Evolutionary conservation across 1,140 invertebrate species (phyloP), one percentile per base, ranked within the genome.

Genomic region (Eupristina koningsbergeri): DNA sequence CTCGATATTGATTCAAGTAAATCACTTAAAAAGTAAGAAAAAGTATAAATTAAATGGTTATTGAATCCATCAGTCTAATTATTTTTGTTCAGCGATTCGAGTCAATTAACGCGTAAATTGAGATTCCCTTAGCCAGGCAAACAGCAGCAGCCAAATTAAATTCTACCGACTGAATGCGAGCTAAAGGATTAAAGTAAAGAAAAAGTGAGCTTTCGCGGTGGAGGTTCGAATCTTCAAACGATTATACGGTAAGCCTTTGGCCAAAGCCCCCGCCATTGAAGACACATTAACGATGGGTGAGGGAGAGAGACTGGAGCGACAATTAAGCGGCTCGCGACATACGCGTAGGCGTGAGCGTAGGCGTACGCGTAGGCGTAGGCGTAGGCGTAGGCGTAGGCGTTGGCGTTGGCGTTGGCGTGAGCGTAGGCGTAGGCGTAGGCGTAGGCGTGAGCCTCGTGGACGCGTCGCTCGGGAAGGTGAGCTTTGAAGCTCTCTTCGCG

Each of bases 71-170:
- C 61, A 45, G 77, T 67, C 45, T 63, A 80, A 80, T 80, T 69
- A 69, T 80, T 80, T 80, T 80, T 67, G 63, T 36, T 8, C 77
- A 80, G 36, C 31, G n/a, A 80, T 45, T 63, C 17, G 77, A 67
- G 41, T 67, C 77, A 80, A 80, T 80, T 80, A 80, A 80, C 39
- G 29, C 41, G 77, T 45, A 50, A 50, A 67, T 47, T 29, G 36
- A 47, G 61, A 79, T 79, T 67, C 76, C 77, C 15, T 64, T 29
- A 63, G 31, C 11, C 41, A 19, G 34, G 22, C 13, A 67, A 80
- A 80, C 41, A 69, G 61, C 63, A 45, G 41, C 26, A 45, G 13
- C 45, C 64, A 80, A 80, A 80, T 80, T 80, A 80, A 80, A 71
- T 80, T 80, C 64, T 80, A 80, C 39, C 47, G 34, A 29, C 78